Percentiles rank a stretch among this genome's conserved stretches.
phyloP scores from a whole-genome alignment of 2,113 vertebrate genomes.

The Triplophysa dalaica region DNA sequence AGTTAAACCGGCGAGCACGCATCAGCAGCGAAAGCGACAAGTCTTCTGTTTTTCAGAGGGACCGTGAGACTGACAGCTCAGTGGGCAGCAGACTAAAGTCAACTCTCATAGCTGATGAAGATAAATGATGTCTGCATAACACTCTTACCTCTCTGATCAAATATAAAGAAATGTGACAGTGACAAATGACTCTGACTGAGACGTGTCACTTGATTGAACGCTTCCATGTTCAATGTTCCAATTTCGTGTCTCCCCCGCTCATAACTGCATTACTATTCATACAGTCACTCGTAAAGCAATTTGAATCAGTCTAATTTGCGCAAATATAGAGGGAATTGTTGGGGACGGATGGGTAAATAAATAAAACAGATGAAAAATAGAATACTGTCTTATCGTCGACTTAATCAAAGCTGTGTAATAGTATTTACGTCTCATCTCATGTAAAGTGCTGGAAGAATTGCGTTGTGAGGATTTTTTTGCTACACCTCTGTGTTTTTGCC shows the following conservation, averaged over 20 bases:
- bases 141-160: constrained; percentile 65
- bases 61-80: constrained; percentile 60
- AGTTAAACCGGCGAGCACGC: constrained; percentile 22
- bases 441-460: neutral
- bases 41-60: constrained; percentile 24
- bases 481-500: constrained; percentile 1
- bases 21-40: constrained; percentile 17
- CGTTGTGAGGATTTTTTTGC: neutral
- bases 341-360: constrained; percentile 13
- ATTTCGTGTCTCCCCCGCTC: constrained; percentile 57
- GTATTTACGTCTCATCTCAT: neutral
- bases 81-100: constrained; percentile 63
- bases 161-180: constrained; percentile 71
- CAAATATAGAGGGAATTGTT: constrained; percentile 27
- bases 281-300: constrained; percentile 40
- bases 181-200: constrained; percentile 67
- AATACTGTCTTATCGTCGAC: constrained; percentile 15
- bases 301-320: constrained; percentile 40
- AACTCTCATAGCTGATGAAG: constrained; percentile 67
- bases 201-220: constrained; percentile 66
- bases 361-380: neutral
- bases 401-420: neutral
- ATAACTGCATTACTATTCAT: constrained; percentile 39
- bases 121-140: constrained; percentile 69
- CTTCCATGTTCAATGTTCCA: constrained; percentile 56